Evolutionary conservation across 2,113 vertebrate genomes (phyloP).

Genomic region (Rousettus leschenaultii): DNA sequence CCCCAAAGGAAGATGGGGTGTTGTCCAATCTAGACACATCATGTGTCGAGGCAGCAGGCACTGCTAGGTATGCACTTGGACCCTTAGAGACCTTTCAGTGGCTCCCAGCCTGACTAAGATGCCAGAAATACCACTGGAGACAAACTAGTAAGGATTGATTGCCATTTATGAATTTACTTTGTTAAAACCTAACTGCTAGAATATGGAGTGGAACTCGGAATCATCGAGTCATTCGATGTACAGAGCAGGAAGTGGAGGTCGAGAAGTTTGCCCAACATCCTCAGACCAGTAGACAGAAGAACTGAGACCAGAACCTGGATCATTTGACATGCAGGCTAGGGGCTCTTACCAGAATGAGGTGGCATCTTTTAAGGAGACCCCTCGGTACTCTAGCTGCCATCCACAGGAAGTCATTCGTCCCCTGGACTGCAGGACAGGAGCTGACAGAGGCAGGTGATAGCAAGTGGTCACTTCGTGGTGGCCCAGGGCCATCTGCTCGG

Average conservation of each 20-base stretch:
- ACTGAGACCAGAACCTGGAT: not conserved
- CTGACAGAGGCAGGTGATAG: not conserved
- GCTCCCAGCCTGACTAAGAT: not conserved
- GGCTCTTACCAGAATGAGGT: not conserved
- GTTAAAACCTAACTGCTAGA: not conserved
- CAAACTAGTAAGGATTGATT: not conserved
- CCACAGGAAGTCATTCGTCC: not conserved
- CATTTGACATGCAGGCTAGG: not conserved
- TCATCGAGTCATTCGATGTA: not conserved
- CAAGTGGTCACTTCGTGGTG: not conserved
- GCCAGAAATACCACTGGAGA: not conserved
- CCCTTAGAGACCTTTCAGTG: not conserved
- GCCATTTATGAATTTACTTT: not conserved
- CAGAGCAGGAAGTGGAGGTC: not conserved
- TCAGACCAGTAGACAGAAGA: not conserved
- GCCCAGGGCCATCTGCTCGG: not conserved
- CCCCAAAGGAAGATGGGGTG: not conserved
- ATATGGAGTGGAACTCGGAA: not conserved
- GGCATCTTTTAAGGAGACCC: not conserved
- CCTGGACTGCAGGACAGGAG: not conserved
- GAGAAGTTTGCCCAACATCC: not conserved
- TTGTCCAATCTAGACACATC: not conserved
- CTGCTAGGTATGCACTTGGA: not conserved
- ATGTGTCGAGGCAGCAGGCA: not conserved
- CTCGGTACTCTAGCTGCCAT: not conserved